A percentile compares a stretch with the other conserved stretches of the same genome.
Conservation (phyloP, 2,888 invertebrate genomes). For the Ophion slaviceki region DNA sequence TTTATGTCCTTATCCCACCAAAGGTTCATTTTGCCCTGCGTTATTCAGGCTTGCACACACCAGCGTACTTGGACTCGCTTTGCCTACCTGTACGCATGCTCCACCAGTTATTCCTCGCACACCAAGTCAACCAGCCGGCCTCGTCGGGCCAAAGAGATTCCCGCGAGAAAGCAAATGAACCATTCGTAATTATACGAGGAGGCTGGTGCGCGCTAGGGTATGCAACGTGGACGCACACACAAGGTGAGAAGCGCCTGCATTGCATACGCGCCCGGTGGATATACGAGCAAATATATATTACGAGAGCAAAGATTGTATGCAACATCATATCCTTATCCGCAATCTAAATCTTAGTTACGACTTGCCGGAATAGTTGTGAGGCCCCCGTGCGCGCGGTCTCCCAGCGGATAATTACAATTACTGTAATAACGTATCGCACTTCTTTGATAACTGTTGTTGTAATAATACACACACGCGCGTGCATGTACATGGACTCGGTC, state of each 20-base stretch:
- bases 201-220: slow-evolving; percentile 59
- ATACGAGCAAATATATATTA: slow-evolving; percentile 37
- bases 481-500: slow-evolving; percentile 14
- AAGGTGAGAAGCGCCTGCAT: slow-evolving; percentile 48
- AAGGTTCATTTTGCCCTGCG: slow-evolving; percentile 15
- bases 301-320: slow-evolving; percentile 43
- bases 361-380: slow-evolving; percentile 67
- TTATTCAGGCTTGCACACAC: not conserved
- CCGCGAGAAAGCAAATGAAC: slow-evolving; percentile 73
- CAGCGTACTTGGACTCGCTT: slow-evolving; percentile 6
- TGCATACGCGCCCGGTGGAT: slow-evolving; percentile 12
- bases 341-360: slow-evolving; percentile 76
- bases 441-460: slow-evolving; percentile 69
- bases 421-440: slow-evolving; percentile 69
- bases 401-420: slow-evolving; percentile 73
- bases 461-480: slow-evolving; percentile 45
- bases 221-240: slow-evolving; percentile 58
- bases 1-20: not conserved
- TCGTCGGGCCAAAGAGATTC: slow-evolving; percentile 67
- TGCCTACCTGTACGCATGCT: slow-evolving; percentile 9
- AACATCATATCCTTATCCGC: slow-evolving; percentile 69
- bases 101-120: slow-evolving; percentile 12
- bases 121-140: slow-evolving; percentile 16
- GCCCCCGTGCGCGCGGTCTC: slow-evolving; percentile 40
- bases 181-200: slow-evolving; percentile 72